Conservation (phyloP, 2,797 vertebrate genomes). For the Sebastolobus altivelis region DNA sequence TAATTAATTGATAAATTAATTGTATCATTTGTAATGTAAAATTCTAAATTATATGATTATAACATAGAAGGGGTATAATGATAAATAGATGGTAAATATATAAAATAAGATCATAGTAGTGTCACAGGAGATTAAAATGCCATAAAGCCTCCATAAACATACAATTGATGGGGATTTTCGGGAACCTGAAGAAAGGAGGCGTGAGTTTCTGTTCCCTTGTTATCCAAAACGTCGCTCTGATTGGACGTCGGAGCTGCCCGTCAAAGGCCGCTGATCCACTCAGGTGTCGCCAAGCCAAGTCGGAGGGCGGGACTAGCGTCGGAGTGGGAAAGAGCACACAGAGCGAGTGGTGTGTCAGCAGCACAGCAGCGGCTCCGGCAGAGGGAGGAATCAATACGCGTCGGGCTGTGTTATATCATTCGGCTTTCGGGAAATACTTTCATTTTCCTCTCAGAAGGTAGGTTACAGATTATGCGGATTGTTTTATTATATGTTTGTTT, state of each 20-base stretch:
- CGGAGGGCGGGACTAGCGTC: conserved; percentile 62
- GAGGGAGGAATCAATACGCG: conserved; percentile 62
- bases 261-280: conserved; percentile 47
- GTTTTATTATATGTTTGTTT: rapidly evolving
- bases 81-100: not conserved
- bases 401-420: conserved; percentile 59
- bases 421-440: conserved; percentile 71
- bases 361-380: conserved; percentile 70
- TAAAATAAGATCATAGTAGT: not conserved
- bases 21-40: not conserved
- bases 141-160: not conserved
- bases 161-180: conserved; percentile 27
- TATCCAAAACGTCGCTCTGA: not conserved
- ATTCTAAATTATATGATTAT: not conserved
- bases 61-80: not conserved
- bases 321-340: conserved; percentile 58
- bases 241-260: conserved; percentile 59
- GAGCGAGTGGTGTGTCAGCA: conserved; percentile 63
- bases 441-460: conserved; percentile 80
- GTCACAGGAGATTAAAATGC: not conserved
- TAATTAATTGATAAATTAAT: not conserved
- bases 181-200: conserved; percentile 30
- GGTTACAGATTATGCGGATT: conserved; percentile 7
- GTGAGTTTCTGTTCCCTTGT: not conserved
- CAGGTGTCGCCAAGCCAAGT: conserved; percentile 13